Percentiles rank a stretch among this genome's conserved stretches.
Evolutionary conservation across 30 jellyfish, hydroid and myxozoan genomes (phyloP).

Genomic region (Sanderia malayensis): DNA sequence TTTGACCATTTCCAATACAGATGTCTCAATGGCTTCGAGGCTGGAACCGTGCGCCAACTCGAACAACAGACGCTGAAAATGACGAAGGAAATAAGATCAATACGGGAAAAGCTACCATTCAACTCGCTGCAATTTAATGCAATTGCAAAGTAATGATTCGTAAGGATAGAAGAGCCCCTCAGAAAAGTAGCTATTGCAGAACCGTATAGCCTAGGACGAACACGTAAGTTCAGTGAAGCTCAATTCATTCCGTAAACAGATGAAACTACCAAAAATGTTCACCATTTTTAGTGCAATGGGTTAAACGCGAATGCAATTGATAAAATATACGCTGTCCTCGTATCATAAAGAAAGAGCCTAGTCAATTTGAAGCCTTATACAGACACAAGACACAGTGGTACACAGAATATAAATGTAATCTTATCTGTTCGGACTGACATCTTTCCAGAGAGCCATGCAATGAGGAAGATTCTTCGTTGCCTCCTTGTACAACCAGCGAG

Average conservation of each 20-base stretch:
- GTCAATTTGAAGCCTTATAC: background rate
- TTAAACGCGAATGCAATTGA: no score
- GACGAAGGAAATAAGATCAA: background rate
- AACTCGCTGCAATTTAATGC: background rate
- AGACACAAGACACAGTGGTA: no score
- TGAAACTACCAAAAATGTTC: no score
- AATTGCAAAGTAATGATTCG: background rate
- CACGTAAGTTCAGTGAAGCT: background rate
- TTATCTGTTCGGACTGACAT: constrained; percentile 72
- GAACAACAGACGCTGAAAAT: constrained; percentile 36
- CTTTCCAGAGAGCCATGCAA: constrained; percentile 69
- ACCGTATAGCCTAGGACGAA: background rate
- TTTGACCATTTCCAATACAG: constrained; percentile 30
- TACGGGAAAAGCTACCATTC: background rate
- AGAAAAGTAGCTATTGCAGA: background rate
- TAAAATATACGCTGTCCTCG: no score
- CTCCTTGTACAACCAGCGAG: constrained; percentile 90
- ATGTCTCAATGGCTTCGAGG: constrained; percentile 20
- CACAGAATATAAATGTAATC: no score
- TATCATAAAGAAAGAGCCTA: no score
- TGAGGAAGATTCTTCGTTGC: constrained; percentile 73
- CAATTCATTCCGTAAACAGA: background rate
- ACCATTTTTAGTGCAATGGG: no score
- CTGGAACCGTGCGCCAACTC: constrained; percentile 36
- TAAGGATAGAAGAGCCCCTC: background rate